Evolutionary conservation across 2,888 invertebrate species (phyloP), one percentile per base, ranked within the genome.

Genomic region (Tupiocoris notatus): DNA sequence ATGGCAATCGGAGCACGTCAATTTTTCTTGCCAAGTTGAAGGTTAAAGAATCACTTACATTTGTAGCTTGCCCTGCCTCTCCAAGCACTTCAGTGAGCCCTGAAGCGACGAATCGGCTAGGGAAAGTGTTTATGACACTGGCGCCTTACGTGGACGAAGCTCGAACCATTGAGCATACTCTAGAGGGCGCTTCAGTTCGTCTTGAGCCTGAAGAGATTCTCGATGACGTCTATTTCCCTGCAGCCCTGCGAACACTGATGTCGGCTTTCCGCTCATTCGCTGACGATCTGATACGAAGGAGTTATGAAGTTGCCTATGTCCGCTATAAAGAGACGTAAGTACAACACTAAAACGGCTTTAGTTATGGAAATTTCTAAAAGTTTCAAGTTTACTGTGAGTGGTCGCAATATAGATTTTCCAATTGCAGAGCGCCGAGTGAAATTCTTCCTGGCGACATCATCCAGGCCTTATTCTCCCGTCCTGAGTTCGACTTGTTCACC

Each of bases 401-500:
- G n/a, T n/a, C n/a, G n/a, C n/a, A n/a, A n/a, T n/a, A n/a, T n/a
- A n/a, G n/a, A n/a, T n/a, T n/a, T n/a, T 65, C 23, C 65, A 0
- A 2, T 75, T 74, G 58, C 71, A 77, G 77, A 2, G 62, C 39
- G 20, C 77, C 78, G n/a, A 54, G 24, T 3, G 59, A 56, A 18
- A 21, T 78, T 12, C 54, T 23, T 39, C 58, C 64, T 56, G 75
- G 77, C 23, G 81, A 81, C 64, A 77, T 81, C 2, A 66, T 61
- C 24, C 23, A 54, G 20, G 80, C 80, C 3, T 39, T 81, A 20
- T 23, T 76, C 22, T 77, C 77, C 21, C 78, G 80, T 21, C 75
- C 77, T 24, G 80, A 81, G 75, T 81, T 81, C 66, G 80, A 81
- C 74, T 58, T 81, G 17, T 78, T 81, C 56, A 68, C 76, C 17